A percentile compares a stretch with the other conserved stretches of the same genome.
Conservation (phyloP, 1,140 invertebrate genomes). For the Steinernema feltiae region DNA sequence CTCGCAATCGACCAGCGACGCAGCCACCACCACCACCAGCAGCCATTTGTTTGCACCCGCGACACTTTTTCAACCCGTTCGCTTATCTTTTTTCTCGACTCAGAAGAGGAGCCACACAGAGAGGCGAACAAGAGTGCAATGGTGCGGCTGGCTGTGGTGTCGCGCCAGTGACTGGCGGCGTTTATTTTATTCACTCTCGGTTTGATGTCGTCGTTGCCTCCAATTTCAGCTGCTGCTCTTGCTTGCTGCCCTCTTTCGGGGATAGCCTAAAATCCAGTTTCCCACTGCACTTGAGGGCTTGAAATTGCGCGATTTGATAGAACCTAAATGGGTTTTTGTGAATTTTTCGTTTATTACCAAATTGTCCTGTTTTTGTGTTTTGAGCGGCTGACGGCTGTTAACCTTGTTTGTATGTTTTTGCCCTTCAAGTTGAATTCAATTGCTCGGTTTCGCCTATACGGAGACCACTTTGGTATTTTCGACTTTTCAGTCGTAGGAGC, state of each 20-base stretch:
- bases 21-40: neutral
- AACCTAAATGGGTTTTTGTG: too few species aligned
- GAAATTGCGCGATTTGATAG: too few species aligned
- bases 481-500: too few species aligned
- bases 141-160: neutral
- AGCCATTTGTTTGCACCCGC: conserved; percentile 14
- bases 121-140: neutral
- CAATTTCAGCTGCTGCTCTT: neutral
- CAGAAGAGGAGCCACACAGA: neutral
- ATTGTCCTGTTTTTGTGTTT: too few species aligned
- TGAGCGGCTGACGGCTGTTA: too few species aligned
- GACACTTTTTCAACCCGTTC: neutral
- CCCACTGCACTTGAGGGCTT: too few species aligned
- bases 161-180: neutral
- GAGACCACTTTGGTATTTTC: too few species aligned
- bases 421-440: too few species aligned
- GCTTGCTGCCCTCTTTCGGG: neutral
- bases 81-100: conserved; percentile 6
- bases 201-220: too few species aligned
- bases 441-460: too few species aligned
- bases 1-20: too few species aligned
- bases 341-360: neutral
- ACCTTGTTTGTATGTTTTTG: too few species aligned
- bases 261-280: neutral
- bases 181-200: neutral